phyloP scores from a whole-genome alignment of 2,888 invertebrate species.

The Lymantria monacha region DNA sequence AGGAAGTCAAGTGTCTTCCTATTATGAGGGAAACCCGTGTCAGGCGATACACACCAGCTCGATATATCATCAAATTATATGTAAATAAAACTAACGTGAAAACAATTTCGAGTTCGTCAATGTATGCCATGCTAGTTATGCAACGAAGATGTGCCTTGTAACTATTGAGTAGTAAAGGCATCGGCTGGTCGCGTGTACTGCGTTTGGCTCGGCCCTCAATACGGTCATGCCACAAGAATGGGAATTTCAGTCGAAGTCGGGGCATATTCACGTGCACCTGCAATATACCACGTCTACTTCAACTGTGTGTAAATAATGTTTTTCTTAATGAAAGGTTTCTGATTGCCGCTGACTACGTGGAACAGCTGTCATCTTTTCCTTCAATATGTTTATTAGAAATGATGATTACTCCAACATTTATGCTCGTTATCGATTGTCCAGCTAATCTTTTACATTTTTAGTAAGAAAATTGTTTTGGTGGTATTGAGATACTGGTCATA shows the following conservation, averaged over 20 bases:
- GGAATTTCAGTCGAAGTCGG: conserved; percentile 84
- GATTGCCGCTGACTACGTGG: background rate
- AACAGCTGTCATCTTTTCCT: background rate
- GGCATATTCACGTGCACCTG: conserved; percentile 83
- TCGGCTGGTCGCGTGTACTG: conserved; percentile 81
- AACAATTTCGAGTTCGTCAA: conserved; percentile 85
- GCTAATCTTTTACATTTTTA: too few species aligned
- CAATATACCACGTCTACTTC: background rate
- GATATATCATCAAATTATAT: too few species aligned
- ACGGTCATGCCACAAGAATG: conserved; percentile 87
- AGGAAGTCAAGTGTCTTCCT: too few species aligned
- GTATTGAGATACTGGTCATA: too few species aligned
- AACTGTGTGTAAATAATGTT: background rate
- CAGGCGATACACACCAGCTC: too few species aligned
- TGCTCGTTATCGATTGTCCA: too few species aligned
- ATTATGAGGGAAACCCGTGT: too few species aligned
- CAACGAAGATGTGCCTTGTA: conserved; percentile 87
- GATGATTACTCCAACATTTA: too few species aligned
- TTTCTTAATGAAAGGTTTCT: too few species aligned
- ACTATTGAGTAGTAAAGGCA: conserved; percentile 86
- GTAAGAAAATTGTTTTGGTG: too few species aligned
- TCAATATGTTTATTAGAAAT: too few species aligned
- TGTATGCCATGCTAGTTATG: conserved; percentile 85
- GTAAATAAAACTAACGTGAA: conserved; percentile 80
- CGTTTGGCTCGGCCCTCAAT: conserved; percentile 87